Percentiles rank a stretch among this genome's conserved stretches.
These are phyloP conservation scores for Eidolon helvum DNA, from an alignment of 2,113 vertebrate genomes.

Conservation along the genomic window DNA sequence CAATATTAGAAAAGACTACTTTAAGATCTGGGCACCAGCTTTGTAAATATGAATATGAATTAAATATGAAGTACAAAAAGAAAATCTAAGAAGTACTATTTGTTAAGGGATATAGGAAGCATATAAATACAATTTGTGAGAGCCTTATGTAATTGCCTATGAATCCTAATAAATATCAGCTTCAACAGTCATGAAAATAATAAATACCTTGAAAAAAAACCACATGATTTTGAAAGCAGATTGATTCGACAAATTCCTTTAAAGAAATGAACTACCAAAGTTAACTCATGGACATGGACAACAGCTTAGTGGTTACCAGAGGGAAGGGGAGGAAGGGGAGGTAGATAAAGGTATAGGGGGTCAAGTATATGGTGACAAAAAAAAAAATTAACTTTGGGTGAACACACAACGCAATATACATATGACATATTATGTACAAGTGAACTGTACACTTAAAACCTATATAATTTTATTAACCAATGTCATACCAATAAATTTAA, in stretches of 20 bases:
- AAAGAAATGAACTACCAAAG: neutral
- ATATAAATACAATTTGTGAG: neutral
- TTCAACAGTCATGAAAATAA: neutral
- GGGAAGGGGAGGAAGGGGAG: no score
- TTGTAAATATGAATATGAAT: conserved; percentile 55
- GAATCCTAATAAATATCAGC: conserved; percentile 58
- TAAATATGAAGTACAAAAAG: conserved; percentile 16
- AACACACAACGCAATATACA: no score
- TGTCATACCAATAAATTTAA: no score
- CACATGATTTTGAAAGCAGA: neutral
- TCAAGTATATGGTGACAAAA: no score
- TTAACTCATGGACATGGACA: neutral
- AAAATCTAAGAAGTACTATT: conserved; percentile 21
- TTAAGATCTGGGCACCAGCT: neutral
- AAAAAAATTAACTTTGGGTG: no score
- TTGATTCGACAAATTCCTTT: neutral
- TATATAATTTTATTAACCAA: no score
- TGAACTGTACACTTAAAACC: no score
- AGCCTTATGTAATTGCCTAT: neutral
- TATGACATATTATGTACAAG: no score
- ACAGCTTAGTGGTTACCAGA: no score
- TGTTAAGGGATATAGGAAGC: conserved; percentile 18
- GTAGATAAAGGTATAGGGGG: no score
- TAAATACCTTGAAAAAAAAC: neutral
- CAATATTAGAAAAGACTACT: neutral